A percentile compares a stretch with the other conserved stretches of the same genome.
These are phyloP conservation scores for Eidolon helvum DNA, from an alignment of 2,113 vertebrate genomes.

Conservation along the genomic window DNA sequence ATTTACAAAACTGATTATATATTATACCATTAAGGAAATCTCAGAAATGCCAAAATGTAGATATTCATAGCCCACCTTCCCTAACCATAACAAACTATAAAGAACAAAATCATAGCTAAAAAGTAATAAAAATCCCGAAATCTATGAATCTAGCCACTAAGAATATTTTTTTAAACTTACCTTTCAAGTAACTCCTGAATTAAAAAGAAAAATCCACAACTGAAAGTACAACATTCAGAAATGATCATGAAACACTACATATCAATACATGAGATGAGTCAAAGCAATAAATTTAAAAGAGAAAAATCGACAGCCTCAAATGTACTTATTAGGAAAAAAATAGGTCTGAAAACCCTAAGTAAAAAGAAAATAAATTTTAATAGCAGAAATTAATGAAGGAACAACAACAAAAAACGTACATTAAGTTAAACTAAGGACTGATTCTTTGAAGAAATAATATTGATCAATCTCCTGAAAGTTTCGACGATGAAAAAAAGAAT, in stretches of 20 bases:
- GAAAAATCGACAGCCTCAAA: background rate
- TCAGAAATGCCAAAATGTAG: background rate
- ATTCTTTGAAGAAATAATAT: background rate
- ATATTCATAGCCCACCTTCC: background rate
- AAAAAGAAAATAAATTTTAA: background rate
- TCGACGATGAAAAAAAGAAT: background rate
- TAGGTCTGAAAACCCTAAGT: background rate
- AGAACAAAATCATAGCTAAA: background rate
- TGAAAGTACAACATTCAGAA: background rate
- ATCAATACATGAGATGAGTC: background rate
- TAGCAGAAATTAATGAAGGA: background rate
- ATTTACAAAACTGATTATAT: background rate
- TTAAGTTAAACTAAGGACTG: background rate
- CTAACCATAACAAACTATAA: background rate
- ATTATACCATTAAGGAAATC: background rate
- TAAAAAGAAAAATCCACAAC: background rate
- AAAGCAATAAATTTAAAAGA: background rate
- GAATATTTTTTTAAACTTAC: background rate
- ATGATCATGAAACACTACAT: background rate
- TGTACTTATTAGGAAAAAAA: background rate
- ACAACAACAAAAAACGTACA: background rate
- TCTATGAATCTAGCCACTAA: background rate
- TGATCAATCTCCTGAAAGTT: background rate
- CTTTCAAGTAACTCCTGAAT: background rate
- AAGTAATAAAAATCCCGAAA: background rate